Evolutionary conservation across 1,140 invertebrate species (phyloP).

Genomic region (Trissolcus basalis): DNA sequence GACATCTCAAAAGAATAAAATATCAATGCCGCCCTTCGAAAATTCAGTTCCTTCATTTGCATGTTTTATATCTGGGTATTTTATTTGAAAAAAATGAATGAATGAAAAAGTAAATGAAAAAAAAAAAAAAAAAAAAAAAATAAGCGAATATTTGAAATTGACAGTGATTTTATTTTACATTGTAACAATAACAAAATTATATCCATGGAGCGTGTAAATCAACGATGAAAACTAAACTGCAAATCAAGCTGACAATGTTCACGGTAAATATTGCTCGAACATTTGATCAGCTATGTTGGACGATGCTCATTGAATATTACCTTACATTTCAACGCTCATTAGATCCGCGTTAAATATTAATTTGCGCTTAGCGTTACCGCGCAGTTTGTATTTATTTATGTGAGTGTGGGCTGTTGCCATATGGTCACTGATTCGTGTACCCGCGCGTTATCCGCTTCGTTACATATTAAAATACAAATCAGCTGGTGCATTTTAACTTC

Average conservation of each 20-base stretch:
- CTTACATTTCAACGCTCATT: slow-evolving; percentile 27
- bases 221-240: not conserved
- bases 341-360: slow-evolving; percentile 38
- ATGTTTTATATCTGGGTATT: too few species aligned
- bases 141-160: too few species aligned
- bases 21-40: not conserved
- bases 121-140: too few species aligned
- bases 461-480: too few species aligned
- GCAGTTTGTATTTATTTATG: slow-evolving; percentile 18
- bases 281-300: slow-evolving; percentile 1
- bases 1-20: not conserved
- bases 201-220: not conserved
- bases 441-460: too few species aligned
- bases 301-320: slow-evolving; percentile 13
- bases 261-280: slow-evolving; percentile 1
- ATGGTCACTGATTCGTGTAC: slow-evolving; percentile 20
- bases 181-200: not conserved
- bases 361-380: slow-evolving; percentile 23
- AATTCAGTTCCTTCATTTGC: too few species aligned
- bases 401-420: slow-evolving; percentile 13
- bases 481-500: too few species aligned
- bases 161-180: too few species aligned
- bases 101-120: too few species aligned
- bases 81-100: too few species aligned
- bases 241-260: not conserved